Base-by-base conservation (phyloP, 2,797 vertebrate species). In the Chloroceryle inda region DNA sequence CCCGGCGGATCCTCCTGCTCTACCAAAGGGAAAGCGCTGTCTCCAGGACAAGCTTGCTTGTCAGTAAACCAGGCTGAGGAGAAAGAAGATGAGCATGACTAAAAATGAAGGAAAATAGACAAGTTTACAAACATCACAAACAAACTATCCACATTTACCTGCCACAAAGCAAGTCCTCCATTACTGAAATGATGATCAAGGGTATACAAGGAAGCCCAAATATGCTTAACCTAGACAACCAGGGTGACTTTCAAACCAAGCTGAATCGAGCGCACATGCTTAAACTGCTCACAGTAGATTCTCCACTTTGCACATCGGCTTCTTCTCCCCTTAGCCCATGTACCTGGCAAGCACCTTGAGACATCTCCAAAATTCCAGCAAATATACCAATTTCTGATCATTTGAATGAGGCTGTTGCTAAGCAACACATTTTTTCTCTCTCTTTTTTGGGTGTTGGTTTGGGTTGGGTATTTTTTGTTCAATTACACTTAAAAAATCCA, bases 321-420 rank as follows among this genome's bases (percentile, higher is more conserved):
- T 44, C 68, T 95, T 45, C 68, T 77, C 68, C 59, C 37, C 44
- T 85, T 38, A 93, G 61, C 55, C 71, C 3, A 1, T 29, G 63
- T 81, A 92, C 52, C 87, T 63, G 76, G 89, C 71, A 92, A 91
- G 79, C 68, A 97, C 76, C 55, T 58, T 44, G 71, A 93, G 88
- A 71, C 83, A 67, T 37, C 84, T 94, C 73, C 88, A 82, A 94
- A 95, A 97, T 91, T 96, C 92, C 91, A 89, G 89, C 62, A 95
- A 92, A 90, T 79, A 95, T 61, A 94, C 91, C 94, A 88, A 96
- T 94, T 97, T 95, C 91, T 79, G 67, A 94, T 91, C 49, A 96
- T 94, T 81, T 91, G 88, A 96, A 97, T 80, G 82, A 94, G 82
- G 55, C 59, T 85, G 97, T 97, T 97, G 96, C 97, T 96, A 97